phyloP scores from a whole-genome alignment of 2,797 vertebrate species.

The Myotis findleyi region DNA sequence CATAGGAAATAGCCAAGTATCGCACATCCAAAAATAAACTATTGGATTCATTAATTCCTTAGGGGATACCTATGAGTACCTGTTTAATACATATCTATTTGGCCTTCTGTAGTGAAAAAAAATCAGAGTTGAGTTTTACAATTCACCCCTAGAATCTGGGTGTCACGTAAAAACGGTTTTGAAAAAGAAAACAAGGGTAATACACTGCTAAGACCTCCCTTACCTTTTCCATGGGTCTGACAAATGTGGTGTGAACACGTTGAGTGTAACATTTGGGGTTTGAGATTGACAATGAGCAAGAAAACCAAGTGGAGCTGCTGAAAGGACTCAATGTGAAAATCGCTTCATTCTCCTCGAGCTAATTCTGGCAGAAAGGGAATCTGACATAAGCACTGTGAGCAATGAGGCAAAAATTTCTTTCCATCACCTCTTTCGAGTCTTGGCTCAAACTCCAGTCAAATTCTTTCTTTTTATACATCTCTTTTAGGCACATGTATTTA shows the following conservation, averaged over 20 bases:
- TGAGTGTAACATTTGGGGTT: neutral
- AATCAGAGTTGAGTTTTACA: neutral
- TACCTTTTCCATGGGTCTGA: neutral
- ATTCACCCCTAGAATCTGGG: neutral
- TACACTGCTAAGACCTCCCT: neutral
- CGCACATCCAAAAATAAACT: neutral
- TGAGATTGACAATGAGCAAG: neutral
- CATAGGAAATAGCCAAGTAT: neutral
- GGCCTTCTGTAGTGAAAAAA: neutral
- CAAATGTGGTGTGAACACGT: neutral
- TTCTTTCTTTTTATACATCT: neutral
- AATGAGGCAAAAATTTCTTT: neutral
- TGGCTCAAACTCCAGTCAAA: neutral
- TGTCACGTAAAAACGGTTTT: neutral
- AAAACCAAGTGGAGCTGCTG: neutral
- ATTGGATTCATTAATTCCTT: neutral
- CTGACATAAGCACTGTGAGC: slow-evolving; percentile 24
- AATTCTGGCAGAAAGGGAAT: slow-evolving; percentile 22
- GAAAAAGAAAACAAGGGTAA: neutral
- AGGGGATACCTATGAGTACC: neutral
- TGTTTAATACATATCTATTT: neutral
- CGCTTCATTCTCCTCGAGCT: neutral
- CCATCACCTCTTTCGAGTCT: neutral
- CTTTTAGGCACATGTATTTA: neutral
- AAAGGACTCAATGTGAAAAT: slow-evolving; percentile 30